These are phyloP conservation scores for Channallabes apus DNA, from an alignment of 2,797 vertebrate genomes.

Conservation along the genomic window DNA sequence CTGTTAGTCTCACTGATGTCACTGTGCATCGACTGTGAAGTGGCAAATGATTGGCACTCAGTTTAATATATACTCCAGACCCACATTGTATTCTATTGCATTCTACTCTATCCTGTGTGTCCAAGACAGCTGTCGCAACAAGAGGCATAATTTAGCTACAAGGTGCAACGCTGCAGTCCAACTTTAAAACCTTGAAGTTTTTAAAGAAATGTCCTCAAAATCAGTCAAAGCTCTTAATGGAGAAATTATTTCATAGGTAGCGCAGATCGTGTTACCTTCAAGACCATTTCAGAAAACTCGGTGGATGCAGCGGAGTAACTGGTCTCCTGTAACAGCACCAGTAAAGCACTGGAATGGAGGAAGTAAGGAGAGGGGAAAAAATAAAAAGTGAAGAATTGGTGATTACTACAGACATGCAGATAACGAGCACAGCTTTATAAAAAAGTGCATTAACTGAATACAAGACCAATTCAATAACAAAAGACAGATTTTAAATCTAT, in stretches of 20 bases:
- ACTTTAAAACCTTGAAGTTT: no score
- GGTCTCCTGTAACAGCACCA: constrained; percentile 93
- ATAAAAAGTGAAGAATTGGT: not conserved
- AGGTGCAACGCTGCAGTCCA: no score
- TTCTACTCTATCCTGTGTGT: no score
- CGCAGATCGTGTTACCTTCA: constrained; percentile 81
- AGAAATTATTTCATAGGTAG: no score
- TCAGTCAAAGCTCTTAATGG: not conserved
- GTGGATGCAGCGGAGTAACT: constrained; percentile 83
- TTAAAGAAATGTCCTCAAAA: no score
- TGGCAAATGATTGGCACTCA: no score
- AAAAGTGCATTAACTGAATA: no score
- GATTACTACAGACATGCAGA: not conserved
- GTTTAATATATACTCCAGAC: not conserved
- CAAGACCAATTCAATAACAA: not conserved
- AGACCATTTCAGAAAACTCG: constrained; percentile 91
- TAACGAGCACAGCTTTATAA: not conserved
- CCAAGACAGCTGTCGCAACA: no score
- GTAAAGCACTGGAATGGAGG: constrained; percentile 80
- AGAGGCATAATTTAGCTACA: no score
- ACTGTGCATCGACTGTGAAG: no score
- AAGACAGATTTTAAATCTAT: not conserved
- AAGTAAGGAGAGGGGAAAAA: not conserved
- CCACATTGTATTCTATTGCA: not conserved
- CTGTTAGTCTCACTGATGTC: not conserved